phyloP scores from a whole-genome alignment of 2,888 invertebrate species.

The Cryptocheilus praepositus region DNA sequence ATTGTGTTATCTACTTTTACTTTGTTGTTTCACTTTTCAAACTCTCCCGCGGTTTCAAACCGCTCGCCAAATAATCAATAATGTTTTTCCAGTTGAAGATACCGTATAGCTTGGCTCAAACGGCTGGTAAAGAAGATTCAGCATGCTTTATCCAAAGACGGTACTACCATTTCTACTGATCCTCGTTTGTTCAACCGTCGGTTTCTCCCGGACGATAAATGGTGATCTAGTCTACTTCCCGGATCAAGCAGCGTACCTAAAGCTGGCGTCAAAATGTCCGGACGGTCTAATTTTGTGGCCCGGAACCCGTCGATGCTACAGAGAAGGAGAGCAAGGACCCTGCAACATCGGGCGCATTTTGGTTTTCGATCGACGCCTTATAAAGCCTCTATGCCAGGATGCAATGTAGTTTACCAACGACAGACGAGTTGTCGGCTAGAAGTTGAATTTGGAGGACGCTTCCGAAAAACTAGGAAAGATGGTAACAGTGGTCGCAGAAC shows the following conservation, averaged over 20 bases:
- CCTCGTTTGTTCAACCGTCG: constrained; percentile 19
- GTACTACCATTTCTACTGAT: constrained; percentile 9
- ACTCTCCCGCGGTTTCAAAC: too few relatives aligned
- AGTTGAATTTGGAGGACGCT: too few relatives aligned
- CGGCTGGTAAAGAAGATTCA: too few relatives aligned
- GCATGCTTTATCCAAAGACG: not conserved
- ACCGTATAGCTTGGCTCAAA: too few relatives aligned
- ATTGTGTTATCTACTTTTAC: too few relatives aligned
- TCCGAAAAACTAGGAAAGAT: too few relatives aligned
- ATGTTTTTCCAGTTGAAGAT: not conserved
- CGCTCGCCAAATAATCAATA: too few relatives aligned
- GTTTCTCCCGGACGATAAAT: constrained; percentile 14
- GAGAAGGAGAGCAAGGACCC: constrained; percentile 58
- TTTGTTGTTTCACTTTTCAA: too few relatives aligned
- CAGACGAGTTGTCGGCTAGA: too few relatives aligned
- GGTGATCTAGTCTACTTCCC: constrained; percentile 53
- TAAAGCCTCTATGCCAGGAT: constrained; percentile 36
- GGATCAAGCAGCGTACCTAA: constrained; percentile 57
- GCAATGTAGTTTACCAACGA: too few relatives aligned
- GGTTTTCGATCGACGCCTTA: constrained; percentile 36
- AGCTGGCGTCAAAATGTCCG: constrained; percentile 41
- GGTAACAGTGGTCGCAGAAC: too few relatives aligned
- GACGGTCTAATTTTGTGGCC: constrained; percentile 53
- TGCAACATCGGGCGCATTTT: constrained; percentile 56
- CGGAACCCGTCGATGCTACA: constrained; percentile 53